phyloP scores from a whole-genome alignment of 2,113 vertebrate genomes.

The Puntigrus tetrazona region DNA sequence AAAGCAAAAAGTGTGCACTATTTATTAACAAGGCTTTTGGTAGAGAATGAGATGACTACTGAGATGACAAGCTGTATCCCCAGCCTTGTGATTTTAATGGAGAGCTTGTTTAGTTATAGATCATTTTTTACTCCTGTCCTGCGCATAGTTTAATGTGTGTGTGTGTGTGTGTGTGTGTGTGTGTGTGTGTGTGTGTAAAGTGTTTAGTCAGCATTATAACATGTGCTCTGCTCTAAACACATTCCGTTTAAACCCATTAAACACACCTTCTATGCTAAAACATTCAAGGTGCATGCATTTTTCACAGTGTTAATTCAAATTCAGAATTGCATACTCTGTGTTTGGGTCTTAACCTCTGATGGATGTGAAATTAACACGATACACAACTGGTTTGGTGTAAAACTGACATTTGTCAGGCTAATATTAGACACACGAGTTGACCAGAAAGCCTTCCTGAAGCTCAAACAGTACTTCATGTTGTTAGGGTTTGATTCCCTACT shows the following conservation, averaged over 20 bases:
- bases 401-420: background rate
- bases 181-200: background rate
- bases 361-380: background rate
- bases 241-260: background rate
- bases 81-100: too few species aligned
- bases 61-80: too few species aligned
- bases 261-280: background rate
- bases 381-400: background rate
- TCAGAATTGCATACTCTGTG: background rate
- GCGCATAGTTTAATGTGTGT: background rate
- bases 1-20: too few species aligned
- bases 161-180: too few species aligned
- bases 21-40: background rate
- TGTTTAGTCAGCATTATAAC: slow-evolving; percentile 46
- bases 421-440: background rate
- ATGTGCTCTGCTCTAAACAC: slow-evolving; percentile 30
- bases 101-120: too few species aligned
- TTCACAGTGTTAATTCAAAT: background rate
- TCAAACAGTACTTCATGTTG: background rate
- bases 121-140: background rate
- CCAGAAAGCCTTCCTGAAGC: background rate
- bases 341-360: background rate
- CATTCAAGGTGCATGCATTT: background rate
- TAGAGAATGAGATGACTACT: too few species aligned
- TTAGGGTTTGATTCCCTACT: background rate